A percentile compares a stretch with the other conserved stretches of the same genome.
Conservation (phyloP, 2,797 vertebrate genomes). For the Podargus strigoides region DNA sequence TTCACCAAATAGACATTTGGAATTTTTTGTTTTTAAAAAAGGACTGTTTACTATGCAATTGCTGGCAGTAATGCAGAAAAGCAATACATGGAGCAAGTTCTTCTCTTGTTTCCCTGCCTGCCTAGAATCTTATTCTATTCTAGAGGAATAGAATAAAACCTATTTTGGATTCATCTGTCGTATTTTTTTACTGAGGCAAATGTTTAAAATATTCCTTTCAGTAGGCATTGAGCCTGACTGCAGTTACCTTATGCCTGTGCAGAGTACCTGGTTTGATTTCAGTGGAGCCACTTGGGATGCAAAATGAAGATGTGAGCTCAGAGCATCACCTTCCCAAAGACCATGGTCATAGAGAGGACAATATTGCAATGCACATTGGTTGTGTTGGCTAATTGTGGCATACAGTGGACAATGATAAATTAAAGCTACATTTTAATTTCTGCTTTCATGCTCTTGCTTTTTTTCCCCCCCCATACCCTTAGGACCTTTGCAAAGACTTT, state of each 20-base stretch:
- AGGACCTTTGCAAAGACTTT: not conserved
- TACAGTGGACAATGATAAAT: not conserved
- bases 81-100: not conserved
- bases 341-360: not conserved
- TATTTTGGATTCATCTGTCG: not conserved
- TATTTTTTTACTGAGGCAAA: not conserved
- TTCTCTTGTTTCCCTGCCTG: not conserved
- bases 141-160: not conserved
- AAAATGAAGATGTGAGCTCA: not conserved
- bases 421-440: not conserved
- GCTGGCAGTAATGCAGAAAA: not conserved
- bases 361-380: fast-evolving
- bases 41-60: not conserved
- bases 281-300: not conserved
- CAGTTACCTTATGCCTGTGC: not conserved
- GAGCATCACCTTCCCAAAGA: not conserved
- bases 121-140: too few species aligned
- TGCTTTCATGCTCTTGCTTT: not conserved
- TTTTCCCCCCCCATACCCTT: not conserved
- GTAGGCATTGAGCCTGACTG: not conserved
- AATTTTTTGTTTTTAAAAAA: not conserved
- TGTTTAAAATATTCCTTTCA: not conserved
- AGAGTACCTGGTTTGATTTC: not conserved
- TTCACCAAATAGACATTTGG: not conserved
- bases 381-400: not conserved